phyloP scores from a whole-genome alignment of 2,113 vertebrate species.

The Cisticola juncidis region DNA sequence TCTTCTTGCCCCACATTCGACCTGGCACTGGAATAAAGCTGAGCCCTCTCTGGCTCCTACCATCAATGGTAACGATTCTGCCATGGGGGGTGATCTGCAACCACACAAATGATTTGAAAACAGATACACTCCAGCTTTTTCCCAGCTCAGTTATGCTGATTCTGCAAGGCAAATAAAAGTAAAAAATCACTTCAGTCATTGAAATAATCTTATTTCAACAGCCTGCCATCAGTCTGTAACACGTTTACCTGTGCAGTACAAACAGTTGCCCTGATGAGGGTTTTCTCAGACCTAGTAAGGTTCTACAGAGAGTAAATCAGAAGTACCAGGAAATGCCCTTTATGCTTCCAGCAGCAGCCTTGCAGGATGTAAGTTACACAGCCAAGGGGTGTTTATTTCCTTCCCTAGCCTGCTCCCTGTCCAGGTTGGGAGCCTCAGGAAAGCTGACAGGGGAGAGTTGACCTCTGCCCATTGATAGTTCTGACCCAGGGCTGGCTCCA shows the following conservation, averaged over 20 bases:
- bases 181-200: background rate
- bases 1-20: background rate
- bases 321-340: background rate
- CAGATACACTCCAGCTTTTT: background rate
- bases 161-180: background rate
- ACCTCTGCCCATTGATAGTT: background rate
- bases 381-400: background rate
- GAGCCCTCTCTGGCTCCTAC: background rate
- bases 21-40: slow-evolving; percentile 29
- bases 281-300: background rate
- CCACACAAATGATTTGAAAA: background rate
- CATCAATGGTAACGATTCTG: background rate
- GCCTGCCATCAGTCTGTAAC: background rate
- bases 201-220: background rate
- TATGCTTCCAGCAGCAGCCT: background rate
- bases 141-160: background rate
- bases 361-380: background rate
- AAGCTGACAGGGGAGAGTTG: background rate
- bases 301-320: background rate
- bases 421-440: background rate
- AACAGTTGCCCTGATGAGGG: background rate
- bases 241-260: background rate
- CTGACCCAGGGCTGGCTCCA: no score
- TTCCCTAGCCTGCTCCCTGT: background rate
- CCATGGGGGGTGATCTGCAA: background rate